Evolutionary conservation across 2,888 invertebrate genomes (phyloP).

Genomic region (Camponotus fellah): DNA sequence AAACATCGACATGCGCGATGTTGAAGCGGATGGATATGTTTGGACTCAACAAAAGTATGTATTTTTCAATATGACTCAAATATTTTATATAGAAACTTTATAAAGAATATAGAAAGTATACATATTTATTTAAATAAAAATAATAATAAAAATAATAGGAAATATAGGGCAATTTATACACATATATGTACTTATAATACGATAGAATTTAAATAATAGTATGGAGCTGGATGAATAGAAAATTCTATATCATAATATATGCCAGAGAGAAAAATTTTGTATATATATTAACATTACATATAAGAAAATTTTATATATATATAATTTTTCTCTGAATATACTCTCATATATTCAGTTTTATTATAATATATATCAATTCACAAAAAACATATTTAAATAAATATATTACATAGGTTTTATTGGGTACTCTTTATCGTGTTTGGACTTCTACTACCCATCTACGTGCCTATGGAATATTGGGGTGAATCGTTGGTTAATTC

Average conservation of each 20-base stretch:
- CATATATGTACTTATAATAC: background rate
- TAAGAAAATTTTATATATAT: background rate
- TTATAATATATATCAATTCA: background rate
- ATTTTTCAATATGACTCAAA: conserved; percentile 11
- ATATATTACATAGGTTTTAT: conserved; percentile 88
- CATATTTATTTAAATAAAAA: background rate
- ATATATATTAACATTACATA: too few relatives aligned
- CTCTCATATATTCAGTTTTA: too few relatives aligned
- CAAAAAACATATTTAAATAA: background rate
- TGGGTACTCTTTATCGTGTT: conserved; percentile 90
- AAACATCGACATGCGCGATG: conserved; percentile 92
- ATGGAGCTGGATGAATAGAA: too few relatives aligned
- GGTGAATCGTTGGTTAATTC: conserved; percentile 89
- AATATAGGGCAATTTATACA: too few relatives aligned
- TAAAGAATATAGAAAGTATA: background rate
- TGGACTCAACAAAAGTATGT: conserved; percentile 93
- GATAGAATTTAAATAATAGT: too few relatives aligned
- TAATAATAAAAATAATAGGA: background rate
- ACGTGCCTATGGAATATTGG: conserved; percentile 93
- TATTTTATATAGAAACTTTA: background rate
- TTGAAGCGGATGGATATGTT: conserved; percentile 92
- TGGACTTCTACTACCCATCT: conserved; percentile 90
- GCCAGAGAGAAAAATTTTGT: too few relatives aligned
- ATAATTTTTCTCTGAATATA: background rate
- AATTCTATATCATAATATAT: too few relatives aligned